Evolutionary conservation across 2,113 vertebrate species (phyloP).

Genomic region (Sinocyclocheilus maitianheensis): DNA sequence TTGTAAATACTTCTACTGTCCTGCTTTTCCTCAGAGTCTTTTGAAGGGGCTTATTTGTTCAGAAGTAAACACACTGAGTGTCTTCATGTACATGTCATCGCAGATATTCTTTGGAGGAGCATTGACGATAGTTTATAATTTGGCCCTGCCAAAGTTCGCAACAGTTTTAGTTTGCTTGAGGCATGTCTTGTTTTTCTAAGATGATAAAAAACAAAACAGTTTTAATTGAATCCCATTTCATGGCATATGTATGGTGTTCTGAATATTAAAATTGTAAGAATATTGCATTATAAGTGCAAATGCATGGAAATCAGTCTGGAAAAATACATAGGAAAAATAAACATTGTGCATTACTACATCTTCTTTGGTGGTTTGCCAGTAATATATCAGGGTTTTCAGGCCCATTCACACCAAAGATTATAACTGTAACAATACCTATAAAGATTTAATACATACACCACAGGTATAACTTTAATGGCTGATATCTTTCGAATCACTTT

Average conservation of each 20-base stretch:
- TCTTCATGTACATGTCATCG: constrained; percentile 17
- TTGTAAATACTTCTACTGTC: constrained; percentile 28
- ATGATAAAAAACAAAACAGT: neutral
- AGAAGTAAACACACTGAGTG: neutral
- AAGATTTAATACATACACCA: neutral
- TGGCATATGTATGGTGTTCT: neutral
- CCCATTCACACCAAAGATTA: neutral
- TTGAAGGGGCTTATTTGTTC: constrained; percentile 7
- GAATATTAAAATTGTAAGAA: neutral
- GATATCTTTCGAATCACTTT: neutral
- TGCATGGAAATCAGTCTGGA: neutral
- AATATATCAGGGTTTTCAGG: constrained; percentile 47
- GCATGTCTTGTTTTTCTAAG: constrained; percentile 4
- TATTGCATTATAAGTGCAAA: neutral
- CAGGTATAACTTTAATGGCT: neutral
- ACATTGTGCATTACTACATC: neutral
- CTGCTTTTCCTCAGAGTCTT: constrained; percentile 36
- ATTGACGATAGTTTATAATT: constrained; percentile 7
- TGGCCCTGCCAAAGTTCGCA: neutral
- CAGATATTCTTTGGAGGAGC: neutral
- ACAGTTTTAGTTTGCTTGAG: neutral
- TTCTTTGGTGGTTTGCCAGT: constrained; percentile 46
- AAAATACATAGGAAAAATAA: constrained; percentile 16
- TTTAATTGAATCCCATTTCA: neutral
- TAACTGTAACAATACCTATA: neutral